These are phyloP conservation scores for Melanerpes aurifrons DNA, from an alignment of 2,113 vertebrate genomes.

Conservation along the genomic window DNA sequence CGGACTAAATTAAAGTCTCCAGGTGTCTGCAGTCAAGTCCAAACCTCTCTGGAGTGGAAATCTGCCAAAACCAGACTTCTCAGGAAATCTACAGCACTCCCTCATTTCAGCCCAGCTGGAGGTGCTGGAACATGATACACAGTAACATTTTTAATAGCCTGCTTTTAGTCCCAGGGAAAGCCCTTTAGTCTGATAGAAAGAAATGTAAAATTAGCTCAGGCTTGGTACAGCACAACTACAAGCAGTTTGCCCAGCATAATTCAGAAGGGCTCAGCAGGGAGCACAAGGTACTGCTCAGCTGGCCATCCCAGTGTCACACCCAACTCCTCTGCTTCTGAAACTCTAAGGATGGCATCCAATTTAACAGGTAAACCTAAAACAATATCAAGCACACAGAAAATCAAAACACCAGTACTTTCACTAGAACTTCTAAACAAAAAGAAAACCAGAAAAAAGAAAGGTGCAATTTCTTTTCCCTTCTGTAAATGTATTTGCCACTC, in stretches of 20 bases:
- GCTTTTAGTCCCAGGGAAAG: neutral
- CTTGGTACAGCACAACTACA: rapidly evolving
- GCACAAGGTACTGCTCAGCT: neutral
- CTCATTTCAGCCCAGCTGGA: neutral
- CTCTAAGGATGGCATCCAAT: neutral
- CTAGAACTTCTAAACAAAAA: neutral
- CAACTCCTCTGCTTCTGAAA: neutral
- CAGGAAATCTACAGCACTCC: neutral
- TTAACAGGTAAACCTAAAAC: neutral
- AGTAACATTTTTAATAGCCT: neutral
- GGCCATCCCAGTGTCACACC: neutral
- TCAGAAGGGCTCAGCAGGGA: neutral
- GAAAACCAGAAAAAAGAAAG: neutral
- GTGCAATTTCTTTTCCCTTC: neutral
- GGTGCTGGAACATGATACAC: neutral
- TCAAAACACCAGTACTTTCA: rapidly evolving
- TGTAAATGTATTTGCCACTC: neutral
- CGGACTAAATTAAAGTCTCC: neutral
- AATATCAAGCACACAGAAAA: neutral
- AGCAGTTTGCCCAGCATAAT: rapidly evolving
- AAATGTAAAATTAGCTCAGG: neutral
- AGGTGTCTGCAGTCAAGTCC: neutral
- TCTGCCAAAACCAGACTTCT: neutral
- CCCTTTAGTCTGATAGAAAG: neutral
- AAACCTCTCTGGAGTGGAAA: neutral